Conservation (phyloP, 1,140 invertebrate species). For the Pogonognathellus flavescens region DNA sequence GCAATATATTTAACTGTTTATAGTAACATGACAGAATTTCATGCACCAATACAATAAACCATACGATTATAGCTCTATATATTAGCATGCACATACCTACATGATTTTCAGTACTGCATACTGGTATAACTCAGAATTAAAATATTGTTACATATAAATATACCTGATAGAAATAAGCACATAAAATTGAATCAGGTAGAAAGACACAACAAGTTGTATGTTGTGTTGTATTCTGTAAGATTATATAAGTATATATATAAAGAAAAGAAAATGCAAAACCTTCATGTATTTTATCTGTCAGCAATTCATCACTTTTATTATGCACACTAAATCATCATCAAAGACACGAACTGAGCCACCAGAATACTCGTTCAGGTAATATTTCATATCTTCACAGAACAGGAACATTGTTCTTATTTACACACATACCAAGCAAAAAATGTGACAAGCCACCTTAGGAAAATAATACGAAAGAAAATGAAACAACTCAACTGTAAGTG, state of each 20-base stretch:
- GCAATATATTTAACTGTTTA: too few relatives aligned
- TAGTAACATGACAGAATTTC: too few relatives aligned
- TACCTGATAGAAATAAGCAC: background rate
- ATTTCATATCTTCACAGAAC: conserved; percentile 25
- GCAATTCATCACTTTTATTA: conserved; percentile 54
- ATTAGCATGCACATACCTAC: too few relatives aligned
- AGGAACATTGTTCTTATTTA: background rate
- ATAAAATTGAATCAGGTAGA: background rate
- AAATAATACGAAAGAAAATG: background rate
- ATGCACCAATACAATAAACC: too few relatives aligned
- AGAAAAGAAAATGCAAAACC: background rate
- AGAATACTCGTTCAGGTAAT: conserved; percentile 38
- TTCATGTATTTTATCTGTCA: conserved; percentile 18
- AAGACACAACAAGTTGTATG: background rate
- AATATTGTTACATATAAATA: too few relatives aligned
- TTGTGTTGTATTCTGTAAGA: too few relatives aligned
- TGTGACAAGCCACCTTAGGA: background rate
- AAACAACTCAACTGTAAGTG: conserved; percentile 15
- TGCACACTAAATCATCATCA: conserved; percentile 33
- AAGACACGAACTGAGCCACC: conserved; percentile 44
- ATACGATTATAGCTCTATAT: too few relatives aligned
- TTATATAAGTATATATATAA: too few relatives aligned
- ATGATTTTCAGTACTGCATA: too few relatives aligned
- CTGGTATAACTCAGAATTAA: too few relatives aligned
- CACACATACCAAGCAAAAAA: background rate